These are phyloP conservation scores for Anguilla obscura DNA, from an alignment of 2,797 vertebrate genomes.

Conservation along the genomic window DNA sequence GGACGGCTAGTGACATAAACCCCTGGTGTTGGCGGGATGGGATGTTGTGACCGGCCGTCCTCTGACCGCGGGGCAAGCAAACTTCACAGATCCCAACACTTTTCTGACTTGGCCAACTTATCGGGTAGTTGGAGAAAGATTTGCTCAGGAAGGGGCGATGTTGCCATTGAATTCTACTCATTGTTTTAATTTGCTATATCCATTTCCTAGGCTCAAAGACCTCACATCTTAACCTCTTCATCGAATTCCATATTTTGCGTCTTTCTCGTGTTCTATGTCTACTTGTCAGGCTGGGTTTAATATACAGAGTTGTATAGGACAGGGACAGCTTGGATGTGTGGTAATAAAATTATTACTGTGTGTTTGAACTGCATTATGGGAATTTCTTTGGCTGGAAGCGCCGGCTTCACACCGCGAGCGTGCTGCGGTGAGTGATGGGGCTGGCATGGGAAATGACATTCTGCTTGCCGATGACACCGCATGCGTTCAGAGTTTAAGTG, in stretches of 20 bases:
- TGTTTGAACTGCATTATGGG: slow-evolving; percentile 21
- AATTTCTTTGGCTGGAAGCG: slow-evolving; percentile 20
- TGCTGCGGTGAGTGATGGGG: slow-evolving; percentile 50
- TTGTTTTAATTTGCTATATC: background rate
- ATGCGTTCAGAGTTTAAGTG: slow-evolving; percentile 14
- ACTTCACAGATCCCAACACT: slow-evolving; percentile 26
- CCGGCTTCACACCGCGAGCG: slow-evolving; percentile 37
- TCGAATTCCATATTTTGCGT: background rate
- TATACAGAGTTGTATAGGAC: background rate
- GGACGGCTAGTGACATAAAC: slow-evolving; percentile 47
- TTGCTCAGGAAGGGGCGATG: slow-evolving; percentile 15
- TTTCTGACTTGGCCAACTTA: slow-evolving; percentile 40
- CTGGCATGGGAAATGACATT: slow-evolving; percentile 39
- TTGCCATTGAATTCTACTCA: slow-evolving; percentile 35
- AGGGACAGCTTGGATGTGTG: background rate
- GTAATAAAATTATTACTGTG: slow-evolving; percentile 31
- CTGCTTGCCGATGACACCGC: slow-evolving; percentile 20
- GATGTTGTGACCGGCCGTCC: slow-evolving; percentile 39
- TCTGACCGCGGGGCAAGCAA: background rate
- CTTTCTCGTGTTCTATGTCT: background rate
- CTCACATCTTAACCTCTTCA: background rate
- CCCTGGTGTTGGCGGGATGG: slow-evolving; percentile 34
- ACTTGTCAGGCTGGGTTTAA: slow-evolving; percentile 14
- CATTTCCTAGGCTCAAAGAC: background rate
- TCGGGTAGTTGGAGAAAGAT: slow-evolving; percentile 26